Conservation (phyloP, 2,888 invertebrate genomes). For the Rhorus exstirpatorius region DNA sequence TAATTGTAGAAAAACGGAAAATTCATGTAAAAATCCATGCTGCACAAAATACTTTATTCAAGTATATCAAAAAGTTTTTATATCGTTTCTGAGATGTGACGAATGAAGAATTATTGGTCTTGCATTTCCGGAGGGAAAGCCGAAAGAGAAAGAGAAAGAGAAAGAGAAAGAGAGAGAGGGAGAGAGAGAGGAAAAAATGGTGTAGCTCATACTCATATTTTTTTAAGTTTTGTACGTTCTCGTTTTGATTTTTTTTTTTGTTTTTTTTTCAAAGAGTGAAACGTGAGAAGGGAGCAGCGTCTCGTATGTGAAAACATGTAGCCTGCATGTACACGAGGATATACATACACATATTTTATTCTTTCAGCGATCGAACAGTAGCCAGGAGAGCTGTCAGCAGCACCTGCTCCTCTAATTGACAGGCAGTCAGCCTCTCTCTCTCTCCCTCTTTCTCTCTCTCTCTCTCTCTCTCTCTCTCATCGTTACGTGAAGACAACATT, state of each 20-base stretch:
- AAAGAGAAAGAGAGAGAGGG: no score
- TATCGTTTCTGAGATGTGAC: slow-evolving; percentile 55
- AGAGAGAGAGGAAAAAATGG: slow-evolving; percentile 24
- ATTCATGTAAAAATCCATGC: no score
- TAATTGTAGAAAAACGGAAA: no score
- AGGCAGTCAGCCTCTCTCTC: slow-evolving; percentile 43
- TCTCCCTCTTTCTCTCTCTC: no score
- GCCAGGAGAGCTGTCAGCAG: slow-evolving; percentile 52
- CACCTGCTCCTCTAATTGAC: slow-evolving; percentile 58
- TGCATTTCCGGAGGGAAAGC: slow-evolving; percentile 63
- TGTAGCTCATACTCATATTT: slow-evolving; percentile 34
- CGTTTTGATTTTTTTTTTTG: no score
- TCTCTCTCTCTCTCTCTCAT: no score
- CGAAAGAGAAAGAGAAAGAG: slow-evolving; percentile 18
- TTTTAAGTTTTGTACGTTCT: background rate
- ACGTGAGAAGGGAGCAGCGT: slow-evolving; percentile 33
- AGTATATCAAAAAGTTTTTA: slow-evolving; percentile 23
- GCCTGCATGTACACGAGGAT: background rate
- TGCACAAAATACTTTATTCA: no score
- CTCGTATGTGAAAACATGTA: slow-evolving; percentile 29
- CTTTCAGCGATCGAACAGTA: slow-evolving; percentile 42
- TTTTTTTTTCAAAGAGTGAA: slow-evolving; percentile 45
- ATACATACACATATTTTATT: background rate
- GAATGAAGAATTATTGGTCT: slow-evolving; percentile 59
- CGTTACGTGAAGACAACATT: slow-evolving; percentile 35